Evolutionary conservation across 1,140 invertebrate genomes (phyloP), one percentile per base, ranked within the genome.

Genomic region (Drosophila melanica): DNA sequence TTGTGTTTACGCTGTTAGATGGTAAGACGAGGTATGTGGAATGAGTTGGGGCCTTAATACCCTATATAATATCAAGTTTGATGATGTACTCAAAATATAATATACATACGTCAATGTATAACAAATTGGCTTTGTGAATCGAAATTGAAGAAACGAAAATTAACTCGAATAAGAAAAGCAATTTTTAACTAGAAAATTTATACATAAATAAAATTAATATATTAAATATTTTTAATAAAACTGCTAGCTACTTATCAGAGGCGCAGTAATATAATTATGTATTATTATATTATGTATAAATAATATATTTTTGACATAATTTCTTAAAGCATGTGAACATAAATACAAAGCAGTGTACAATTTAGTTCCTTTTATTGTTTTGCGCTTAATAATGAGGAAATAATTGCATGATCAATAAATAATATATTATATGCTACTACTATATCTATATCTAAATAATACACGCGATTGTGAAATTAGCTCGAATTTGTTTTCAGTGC

Each of bases 71-170:
- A 71, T 67, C 47, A 58, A 39, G 33, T 44, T 66, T 58, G 45
- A 54, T 66, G 37, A 50, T 66, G 47, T 54, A 59, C 69, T 59
- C 54, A 20, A 48, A 48, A 65, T 55, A 66, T 16, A 23, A 2
- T 3, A 23, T 23, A 45, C 10, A 23, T 23, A 45, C 10, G 51
- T 66, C 63, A 66, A 66, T 66, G 51, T 48, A 12, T 59, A 42
- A 67, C 33, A 51, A 58, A 72, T 55, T 54, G 55, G 70, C 55
- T 69, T 74, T 55, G 41, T 77, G 51, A 75, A 78, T 76, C 76
- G 76, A 78, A 78, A 76, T 75, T 78, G 44, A 76, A 55, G 45
- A 78, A 86, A 87, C 81, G 81, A 86, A 85, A 73, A 67, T 30
- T 3, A 79, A 76, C 55, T 65, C 67, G 48, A 60, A 55, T 74